A percentile compares a stretch with the other conserved stretches of the same genome.
Conservation (phyloP, 2,888 invertebrate genomes). For the Isoperla grammatica region DNA sequence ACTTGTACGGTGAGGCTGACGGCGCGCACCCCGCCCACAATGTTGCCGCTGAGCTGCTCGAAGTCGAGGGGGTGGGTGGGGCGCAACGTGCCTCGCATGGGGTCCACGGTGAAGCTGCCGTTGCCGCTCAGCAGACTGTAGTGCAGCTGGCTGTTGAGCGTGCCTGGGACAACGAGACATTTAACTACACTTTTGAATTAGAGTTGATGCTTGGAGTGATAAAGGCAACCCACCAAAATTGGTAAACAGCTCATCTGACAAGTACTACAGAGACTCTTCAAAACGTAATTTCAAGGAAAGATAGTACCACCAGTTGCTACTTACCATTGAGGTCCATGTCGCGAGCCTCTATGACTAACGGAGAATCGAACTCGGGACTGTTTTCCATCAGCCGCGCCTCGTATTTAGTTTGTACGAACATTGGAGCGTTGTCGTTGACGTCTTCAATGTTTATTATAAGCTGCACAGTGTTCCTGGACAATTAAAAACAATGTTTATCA, state of each 20-base stretch:
- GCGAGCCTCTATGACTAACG: conserved; percentile 70
- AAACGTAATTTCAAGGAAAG: no score
- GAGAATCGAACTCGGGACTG: conserved; percentile 67
- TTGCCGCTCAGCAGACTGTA: conserved; percentile 73
- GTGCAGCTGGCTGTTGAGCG: conserved; percentile 78
- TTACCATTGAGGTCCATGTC: conserved; percentile 80
- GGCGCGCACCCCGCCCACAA: conserved; percentile 48
- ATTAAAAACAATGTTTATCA: conserved; percentile 6
- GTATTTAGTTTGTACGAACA: conserved; percentile 75
- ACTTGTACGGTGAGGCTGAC: conserved; percentile 69
- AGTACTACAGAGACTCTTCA: no score
- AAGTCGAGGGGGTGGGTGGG: conserved; percentile 71
- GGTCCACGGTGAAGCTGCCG: conserved; percentile 75
- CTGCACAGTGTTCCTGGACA: conserved; percentile 65
- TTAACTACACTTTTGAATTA: no score
- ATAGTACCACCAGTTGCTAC: no score
- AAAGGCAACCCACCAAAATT: neutral
- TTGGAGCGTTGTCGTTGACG: conserved; percentile 85
- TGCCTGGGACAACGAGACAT: conserved; percentile 51
- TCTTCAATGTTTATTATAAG: conserved; percentile 76
- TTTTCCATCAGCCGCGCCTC: conserved; percentile 82
- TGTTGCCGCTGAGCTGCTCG: conserved; percentile 54
- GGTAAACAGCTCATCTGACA: no score
- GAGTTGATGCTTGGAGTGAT: neutral
- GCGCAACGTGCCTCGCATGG: conserved; percentile 64